phyloP scores from a whole-genome alignment of 1,140 invertebrate species.

The Halotydeus destructor region DNA sequence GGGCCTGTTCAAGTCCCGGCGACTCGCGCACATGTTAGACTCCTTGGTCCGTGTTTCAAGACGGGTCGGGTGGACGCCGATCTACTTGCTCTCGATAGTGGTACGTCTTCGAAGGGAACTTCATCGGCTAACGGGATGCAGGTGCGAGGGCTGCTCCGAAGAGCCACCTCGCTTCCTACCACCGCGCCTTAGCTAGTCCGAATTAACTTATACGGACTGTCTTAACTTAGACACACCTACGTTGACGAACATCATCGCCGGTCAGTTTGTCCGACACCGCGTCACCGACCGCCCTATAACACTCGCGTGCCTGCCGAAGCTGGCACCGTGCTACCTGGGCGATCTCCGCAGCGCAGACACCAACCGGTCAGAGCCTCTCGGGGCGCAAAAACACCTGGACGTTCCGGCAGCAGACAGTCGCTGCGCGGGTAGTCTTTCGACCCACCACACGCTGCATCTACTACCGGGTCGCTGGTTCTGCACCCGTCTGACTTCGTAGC shows the following conservation, averaged over 20 bases:
- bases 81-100: background rate
- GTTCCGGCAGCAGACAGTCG: background rate
- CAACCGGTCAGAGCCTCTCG: background rate
- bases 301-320: background rate
- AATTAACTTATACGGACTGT: background rate
- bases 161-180: background rate
- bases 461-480: too few relatives aligned
- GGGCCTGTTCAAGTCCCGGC: slow-evolving; percentile 31
- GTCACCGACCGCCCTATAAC: background rate
- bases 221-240: background rate
- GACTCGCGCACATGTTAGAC: slow-evolving; percentile 57
- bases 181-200: background rate
- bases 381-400: background rate
- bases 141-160: too few relatives aligned
- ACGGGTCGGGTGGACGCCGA: slow-evolving; percentile 33
- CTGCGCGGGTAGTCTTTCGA: background rate
- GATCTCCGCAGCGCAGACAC: background rate
- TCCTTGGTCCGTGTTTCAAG: slow-evolving; percentile 87
- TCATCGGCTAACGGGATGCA: too few relatives aligned
- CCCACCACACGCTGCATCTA: background rate
- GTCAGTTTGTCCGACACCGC: background rate
- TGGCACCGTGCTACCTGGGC: background rate
- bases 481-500: slow-evolving; percentile 21
- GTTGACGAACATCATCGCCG: background rate
- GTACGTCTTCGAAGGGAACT: background rate